Evolutionary conservation across 2,113 vertebrate genomes (phyloP), one percentile per base, ranked within the genome.

Genomic region (Pipra filicauda): DNA sequence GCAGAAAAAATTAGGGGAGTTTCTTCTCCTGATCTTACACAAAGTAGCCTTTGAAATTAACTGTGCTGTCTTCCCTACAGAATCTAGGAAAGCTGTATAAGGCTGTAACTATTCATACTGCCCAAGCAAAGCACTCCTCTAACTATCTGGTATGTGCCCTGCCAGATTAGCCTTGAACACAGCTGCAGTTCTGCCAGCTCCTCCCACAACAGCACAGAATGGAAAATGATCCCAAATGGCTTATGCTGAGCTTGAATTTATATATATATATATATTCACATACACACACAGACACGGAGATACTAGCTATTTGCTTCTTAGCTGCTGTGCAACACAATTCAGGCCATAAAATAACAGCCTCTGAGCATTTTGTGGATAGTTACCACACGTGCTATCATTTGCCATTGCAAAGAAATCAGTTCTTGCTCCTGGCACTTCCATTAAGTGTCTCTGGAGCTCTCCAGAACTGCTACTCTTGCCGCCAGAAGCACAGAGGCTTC

Each of bases 201-300:
- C 96, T 97, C 96, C 97, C 97, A 96, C 97, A 96, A 74, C 71
- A 89, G 96, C 96, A 96, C 65, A 96, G 83, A 96, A 97, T 9
- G 82, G 97, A 97, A 97, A 97, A 91, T 33, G 62, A 97, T 96
- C 87, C 39, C 79, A 90, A 94, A 77, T 51, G 43, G 69, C 46
- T 83, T 87, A 37, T n/a, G 21, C 55, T 78, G 93, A 95, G 91
- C 70, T 89, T 64, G 52, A 92, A 80, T 92, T 86, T 92, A 91
- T 54, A 94, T 55, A 71, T 19, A 48, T 1, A 82, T 2, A 48
- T 1, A 82, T 2, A 74, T 1, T 54, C 8, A 69, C 7, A 62
- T 4, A 64, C 15, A 84, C 11, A 37, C 13, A 72, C 5, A 65
- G 4, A 66, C 5, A 86, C 1, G 19, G 1, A 71, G 11, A 77